phyloP scores from a whole-genome alignment of 2,888 invertebrate genomes.

The Morinoia aosen region DNA sequence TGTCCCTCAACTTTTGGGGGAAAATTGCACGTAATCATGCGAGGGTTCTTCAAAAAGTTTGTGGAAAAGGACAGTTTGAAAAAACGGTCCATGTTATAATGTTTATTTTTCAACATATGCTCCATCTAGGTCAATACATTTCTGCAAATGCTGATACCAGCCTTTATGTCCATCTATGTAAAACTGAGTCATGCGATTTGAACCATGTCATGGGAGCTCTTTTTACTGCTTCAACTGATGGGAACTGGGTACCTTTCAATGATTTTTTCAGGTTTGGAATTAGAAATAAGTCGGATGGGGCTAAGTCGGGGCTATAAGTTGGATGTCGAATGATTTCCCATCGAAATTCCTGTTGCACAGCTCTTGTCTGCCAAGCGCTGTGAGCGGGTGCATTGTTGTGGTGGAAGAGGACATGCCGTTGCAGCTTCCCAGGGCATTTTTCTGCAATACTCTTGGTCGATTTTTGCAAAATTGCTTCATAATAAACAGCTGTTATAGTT shows the following conservation, averaged over 20 bases:
- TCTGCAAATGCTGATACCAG: neutral
- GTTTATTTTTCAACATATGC: conserved; percentile 25
- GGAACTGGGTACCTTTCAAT: conserved; percentile 21
- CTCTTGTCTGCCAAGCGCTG: too few species aligned
- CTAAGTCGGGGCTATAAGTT: neutral
- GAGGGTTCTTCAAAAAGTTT: neutral
- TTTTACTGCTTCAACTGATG: conserved; percentile 28
- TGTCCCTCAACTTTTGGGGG: too few species aligned
- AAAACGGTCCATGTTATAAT: neutral
- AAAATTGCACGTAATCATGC: too few species aligned
- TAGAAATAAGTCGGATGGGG: neutral
- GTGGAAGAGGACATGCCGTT: too few species aligned
- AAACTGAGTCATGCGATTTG: neutral
- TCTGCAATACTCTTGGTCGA: too few species aligned
- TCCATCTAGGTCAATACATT: conserved; percentile 20
- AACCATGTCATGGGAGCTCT: conserved; percentile 32
- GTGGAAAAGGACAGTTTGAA: neutral
- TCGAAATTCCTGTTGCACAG: too few species aligned
- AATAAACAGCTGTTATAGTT: too few species aligned
- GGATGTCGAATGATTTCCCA: too few species aligned
- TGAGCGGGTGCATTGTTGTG: too few species aligned
- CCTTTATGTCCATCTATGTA: too few species aligned
- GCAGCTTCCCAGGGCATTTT: too few species aligned
- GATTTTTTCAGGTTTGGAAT: conserved; percentile 1
- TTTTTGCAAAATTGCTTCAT: neutral